Evolutionary conservation across 2,888 invertebrate genomes (phyloP).

Genomic region (Lycophotia porphyrea): DNA sequence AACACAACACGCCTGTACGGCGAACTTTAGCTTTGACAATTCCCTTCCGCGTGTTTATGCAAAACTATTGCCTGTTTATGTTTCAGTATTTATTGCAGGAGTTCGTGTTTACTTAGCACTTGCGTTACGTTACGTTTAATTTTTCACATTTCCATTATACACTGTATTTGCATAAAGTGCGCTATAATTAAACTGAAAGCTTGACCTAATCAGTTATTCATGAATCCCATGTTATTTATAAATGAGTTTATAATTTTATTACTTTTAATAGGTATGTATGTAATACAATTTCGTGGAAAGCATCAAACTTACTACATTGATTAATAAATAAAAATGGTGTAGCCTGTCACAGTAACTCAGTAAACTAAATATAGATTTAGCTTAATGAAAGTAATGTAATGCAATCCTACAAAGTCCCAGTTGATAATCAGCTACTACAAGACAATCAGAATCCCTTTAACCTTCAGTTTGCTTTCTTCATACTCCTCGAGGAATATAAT

Average conservation of each 20-base stretch:
- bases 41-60: conserved; percentile 48
- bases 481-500: not conserved
- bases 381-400: too few relatives aligned
- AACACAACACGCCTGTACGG: conserved; percentile 34
- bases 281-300: not conserved
- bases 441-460: not conserved
- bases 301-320: not conserved
- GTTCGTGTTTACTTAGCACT: conserved; percentile 49
- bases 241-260: conserved; percentile 1
- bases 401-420: not conserved
- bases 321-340: too few relatives aligned
- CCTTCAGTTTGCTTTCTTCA: not conserved
- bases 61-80: conserved; percentile 55
- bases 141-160: conserved; percentile 26
- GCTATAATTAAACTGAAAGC: conserved; percentile 14
- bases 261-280: not conserved
- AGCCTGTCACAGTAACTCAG: too few relatives aligned
- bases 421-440: not conserved
- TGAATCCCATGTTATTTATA: not conserved
- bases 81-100: conserved; percentile 51
- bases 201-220: conserved; percentile 6
- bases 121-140: conserved; percentile 16
- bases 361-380: too few relatives aligned
- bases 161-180: conserved; percentile 17
- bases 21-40: conserved; percentile 37